These are phyloP conservation scores for Torymus aiolomorphi DNA, from an alignment of 2,888 invertebrate genomes.

Conservation along the genomic window DNA sequence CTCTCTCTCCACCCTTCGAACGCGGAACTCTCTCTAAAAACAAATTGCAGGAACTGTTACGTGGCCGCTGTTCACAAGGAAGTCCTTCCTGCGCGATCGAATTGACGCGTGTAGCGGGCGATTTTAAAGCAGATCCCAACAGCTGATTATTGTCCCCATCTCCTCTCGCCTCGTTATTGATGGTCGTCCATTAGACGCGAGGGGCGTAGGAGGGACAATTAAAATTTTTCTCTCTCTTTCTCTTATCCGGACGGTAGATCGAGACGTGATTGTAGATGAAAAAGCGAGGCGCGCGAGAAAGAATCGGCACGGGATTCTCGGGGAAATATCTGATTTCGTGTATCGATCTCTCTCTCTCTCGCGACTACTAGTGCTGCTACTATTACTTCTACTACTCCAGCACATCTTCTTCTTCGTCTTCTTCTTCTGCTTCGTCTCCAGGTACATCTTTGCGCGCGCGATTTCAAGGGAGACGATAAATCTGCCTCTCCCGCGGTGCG, in stretches of 20 bases:
- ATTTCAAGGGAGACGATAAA: slow-evolving; percentile 40
- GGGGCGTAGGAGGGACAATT: slow-evolving; percentile 42
- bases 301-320: slow-evolving; percentile 28
- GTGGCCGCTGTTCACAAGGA: no score
- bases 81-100: neutral
- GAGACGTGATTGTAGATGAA: slow-evolving; percentile 18
- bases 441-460: neutral
- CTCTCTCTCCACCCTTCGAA: no score
- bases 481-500: slow-evolving; percentile 40
- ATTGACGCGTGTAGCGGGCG: slow-evolving; percentile 7
- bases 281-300: slow-evolving; percentile 11
- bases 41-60: no score
- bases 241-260: neutral
- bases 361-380: no score
- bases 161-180: slow-evolving; percentile 31
- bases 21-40: no score
- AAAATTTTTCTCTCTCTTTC: slow-evolving; percentile 27
- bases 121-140: slow-evolving; percentile 25
- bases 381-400: no score
- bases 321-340: slow-evolving; percentile 50
- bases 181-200: slow-evolving; percentile 28
- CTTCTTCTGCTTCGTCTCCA: no score
- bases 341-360: slow-evolving; percentile 39
- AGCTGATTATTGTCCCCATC: neutral
- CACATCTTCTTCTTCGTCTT: no score